Base-by-base conservation (phyloP, 2,113 vertebrate species). In the Apteryx mantelli region DNA sequence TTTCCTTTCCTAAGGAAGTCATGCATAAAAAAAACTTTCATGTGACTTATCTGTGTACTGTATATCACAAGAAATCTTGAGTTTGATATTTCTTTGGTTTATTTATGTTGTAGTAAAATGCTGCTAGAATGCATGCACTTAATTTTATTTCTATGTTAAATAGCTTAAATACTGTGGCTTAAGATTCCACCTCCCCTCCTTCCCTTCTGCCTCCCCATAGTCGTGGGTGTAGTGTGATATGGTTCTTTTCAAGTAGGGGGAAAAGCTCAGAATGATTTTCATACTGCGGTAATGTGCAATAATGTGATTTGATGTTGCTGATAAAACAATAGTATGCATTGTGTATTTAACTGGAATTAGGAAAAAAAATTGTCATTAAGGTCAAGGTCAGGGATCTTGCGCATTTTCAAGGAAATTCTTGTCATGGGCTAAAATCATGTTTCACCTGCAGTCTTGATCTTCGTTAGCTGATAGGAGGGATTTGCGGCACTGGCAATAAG, bases 401-500 rank as follows among this genome's bases (percentile, higher is more conserved):
- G 74, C 53, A 7, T 87, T 89, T 61, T 74, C 76, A 52, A 64
- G 55, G 96, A 44, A 61, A 75, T 78, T 7, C 60, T 77, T 36
- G 52, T 61, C 26, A 5, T 10, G 84, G 96, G 96, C 90, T 82
- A 60, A 70, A 92, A 24, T 76, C 46, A 71, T 80, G 89, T 93
- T 98, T 97, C 98, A 98, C 96, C 97, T 95, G 97, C 97, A 97
- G 96, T 71, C 95, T 53, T 93, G 87, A 58, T 92, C 91, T 97
- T 97, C 93, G 88, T 97, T 96, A 98, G 97, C 96, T 68, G 95
- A 85, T 96, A 94, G 97, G 86, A 96, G 96, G 91, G 93, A 96
- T 98, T 98, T 98, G 98, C 97, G 93, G 97, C 97, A 96, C 95
- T 86, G 95, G 96, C 98, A 97, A 86, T 97, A 96, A 97, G 98